A percentile compares a stretch with the other conserved stretches of the same genome.
Conservation (phyloP, 1,140 invertebrate genomes). For the Zophobas morio region DNA sequence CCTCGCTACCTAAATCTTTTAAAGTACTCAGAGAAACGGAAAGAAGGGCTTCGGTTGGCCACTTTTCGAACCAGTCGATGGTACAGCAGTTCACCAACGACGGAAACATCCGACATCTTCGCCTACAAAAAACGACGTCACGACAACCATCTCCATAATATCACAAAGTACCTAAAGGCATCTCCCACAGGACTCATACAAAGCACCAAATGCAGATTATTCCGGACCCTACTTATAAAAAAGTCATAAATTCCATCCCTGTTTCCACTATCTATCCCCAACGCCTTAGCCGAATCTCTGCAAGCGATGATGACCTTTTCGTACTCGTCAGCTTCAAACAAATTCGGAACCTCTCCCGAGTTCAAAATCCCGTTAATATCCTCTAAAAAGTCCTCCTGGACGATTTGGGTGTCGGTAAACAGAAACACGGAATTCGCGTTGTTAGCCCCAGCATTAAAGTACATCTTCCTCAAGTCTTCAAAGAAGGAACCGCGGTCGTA, state of each 20-base stretch:
- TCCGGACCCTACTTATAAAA: slow-evolving; percentile 85
- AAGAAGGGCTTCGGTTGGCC: slow-evolving; percentile 90
- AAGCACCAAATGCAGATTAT: slow-evolving; percentile 87
- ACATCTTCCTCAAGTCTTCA: slow-evolving; percentile 76
- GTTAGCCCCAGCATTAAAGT: slow-evolving; percentile 78
- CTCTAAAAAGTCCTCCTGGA: slow-evolving; percentile 93
- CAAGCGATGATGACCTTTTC: slow-evolving; percentile 85
- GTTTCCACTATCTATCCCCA: slow-evolving; percentile 77
- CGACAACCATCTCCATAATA: slow-evolving; percentile 17
- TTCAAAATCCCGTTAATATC: slow-evolving; percentile 94
- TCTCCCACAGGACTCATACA: slow-evolving; percentile 93
- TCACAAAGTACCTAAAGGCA: slow-evolving; percentile 76
- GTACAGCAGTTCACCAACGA: slow-evolving; percentile 94
- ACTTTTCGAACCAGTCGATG: slow-evolving; percentile 94
- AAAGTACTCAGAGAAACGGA: slow-evolving; percentile 81
- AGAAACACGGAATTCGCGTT: slow-evolving; percentile 90
- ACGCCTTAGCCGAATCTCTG: slow-evolving; percentile 79
- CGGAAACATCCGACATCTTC: slow-evolving; percentile 88
- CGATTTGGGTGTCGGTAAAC: slow-evolving; percentile 90
- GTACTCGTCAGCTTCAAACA: slow-evolving; percentile 88
- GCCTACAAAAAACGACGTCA: slow-evolving; percentile 64
- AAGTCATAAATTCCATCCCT: slow-evolving; percentile 86
- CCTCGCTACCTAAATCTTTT: slow-evolving; percentile 67
- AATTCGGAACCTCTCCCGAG: slow-evolving; percentile 82
- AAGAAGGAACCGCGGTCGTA: slow-evolving; percentile 83